phyloP scores from a whole-genome alignment of 1,140 invertebrate species.

The Anagrus nilaparvatae region DNA sequence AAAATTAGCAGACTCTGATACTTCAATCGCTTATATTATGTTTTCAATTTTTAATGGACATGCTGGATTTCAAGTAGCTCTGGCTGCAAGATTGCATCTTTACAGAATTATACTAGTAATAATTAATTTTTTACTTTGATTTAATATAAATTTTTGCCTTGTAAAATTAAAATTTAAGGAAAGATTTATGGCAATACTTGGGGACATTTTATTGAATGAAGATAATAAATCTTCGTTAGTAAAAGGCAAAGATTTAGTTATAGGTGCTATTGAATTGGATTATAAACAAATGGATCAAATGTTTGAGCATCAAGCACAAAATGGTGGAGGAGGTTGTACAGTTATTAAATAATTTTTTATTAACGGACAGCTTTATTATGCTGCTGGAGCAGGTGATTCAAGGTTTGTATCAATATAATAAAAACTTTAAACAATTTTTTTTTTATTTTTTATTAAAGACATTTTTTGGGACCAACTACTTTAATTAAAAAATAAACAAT shows the following conservation, averaged over 20 bases:
- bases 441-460: conserved; percentile 32
- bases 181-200: conserved; percentile 36
- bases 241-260: conserved; percentile 31
- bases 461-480: background rate
- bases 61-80: conserved; percentile 72
- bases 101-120: conserved; percentile 70
- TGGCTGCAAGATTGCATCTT: conserved; percentile 65
- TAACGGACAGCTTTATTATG: conserved; percentile 69
- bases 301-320: conserved; percentile 36
- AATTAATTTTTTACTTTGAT: conserved; percentile 2
- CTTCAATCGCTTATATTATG: conserved; percentile 54
- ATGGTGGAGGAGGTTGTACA: conserved; percentile 67
- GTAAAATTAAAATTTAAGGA: conserved; percentile 25
- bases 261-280: conserved; percentile 39
- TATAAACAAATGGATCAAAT: conserved; percentile 41
- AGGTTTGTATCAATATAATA: no score
- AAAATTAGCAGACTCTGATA: conserved; percentile 29
- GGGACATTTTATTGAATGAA: conserved; percentile 29
- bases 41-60: conserved; percentile 85
- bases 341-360: conserved; percentile 71
- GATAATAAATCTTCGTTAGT: conserved; percentile 25
- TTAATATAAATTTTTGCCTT: background rate
- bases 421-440: no score
- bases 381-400: conserved; percentile 84
- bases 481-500: conserved; percentile 9